phyloP scores from a whole-genome alignment of 1,140 invertebrate genomes.

The Pachypeltis micranthus region DNA sequence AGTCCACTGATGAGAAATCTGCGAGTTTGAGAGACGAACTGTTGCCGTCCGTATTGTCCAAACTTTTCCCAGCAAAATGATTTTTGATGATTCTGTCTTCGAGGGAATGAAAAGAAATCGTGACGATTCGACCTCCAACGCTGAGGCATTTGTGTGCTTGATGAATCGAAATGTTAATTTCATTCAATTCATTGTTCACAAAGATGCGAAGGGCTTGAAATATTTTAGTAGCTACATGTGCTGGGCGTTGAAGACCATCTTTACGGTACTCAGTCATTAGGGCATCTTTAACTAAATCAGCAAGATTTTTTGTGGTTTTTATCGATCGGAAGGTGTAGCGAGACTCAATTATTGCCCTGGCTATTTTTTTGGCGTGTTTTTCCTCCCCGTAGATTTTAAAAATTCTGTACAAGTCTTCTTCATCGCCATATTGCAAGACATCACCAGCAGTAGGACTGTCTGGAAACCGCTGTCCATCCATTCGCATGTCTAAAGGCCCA shows the following conservation, averaged over 20 bases:
- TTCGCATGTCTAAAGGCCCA: conserved; percentile 90
- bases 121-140: conserved; percentile 60
- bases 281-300: conserved; percentile 58
- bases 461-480: conserved; percentile 65
- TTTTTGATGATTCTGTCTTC: conserved; percentile 93
- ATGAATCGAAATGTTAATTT: conserved; percentile 76
- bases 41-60: conserved; percentile 48
- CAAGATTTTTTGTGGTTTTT: conserved; percentile 71
- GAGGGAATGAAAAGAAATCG: conserved; percentile 82
- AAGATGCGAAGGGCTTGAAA: conserved; percentile 93
- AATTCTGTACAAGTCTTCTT: conserved; percentile 66
- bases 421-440: conserved; percentile 65
- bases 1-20: conserved; percentile 37
- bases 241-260: conserved; percentile 61
- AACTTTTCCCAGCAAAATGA: conserved; percentile 47
- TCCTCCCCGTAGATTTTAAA: conserved; percentile 88
- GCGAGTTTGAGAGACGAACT: conserved; percentile 50
- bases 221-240: conserved; percentile 79
- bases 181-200: conserved; percentile 94
- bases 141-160: conserved; percentile 65
- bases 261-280: conserved; percentile 41
- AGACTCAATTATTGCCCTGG: conserved; percentile 76
- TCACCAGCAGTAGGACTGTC: conserved; percentile 70
- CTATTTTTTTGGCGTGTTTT: conserved; percentile 72
- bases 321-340: conserved; percentile 68